Percentiles rank a stretch among this genome's conserved stretches.
These are phyloP conservation scores for Gila robusta DNA, from an alignment of 2,797 vertebrate genomes.

Conservation along the genomic window DNA sequence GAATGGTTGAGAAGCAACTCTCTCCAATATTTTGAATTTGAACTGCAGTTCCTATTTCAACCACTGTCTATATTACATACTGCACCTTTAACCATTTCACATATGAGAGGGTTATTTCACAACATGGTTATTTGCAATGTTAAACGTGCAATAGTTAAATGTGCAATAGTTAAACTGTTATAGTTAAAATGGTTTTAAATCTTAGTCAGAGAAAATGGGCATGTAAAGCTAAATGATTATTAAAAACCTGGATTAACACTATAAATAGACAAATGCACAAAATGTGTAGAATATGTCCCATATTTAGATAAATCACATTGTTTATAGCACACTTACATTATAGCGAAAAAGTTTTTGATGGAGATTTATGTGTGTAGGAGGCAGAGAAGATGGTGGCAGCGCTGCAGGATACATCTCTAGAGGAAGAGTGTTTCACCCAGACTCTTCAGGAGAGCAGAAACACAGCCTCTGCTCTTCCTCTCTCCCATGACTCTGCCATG, in stretches of 20 bases:
- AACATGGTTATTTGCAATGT: too few species aligned
- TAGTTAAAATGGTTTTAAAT: background rate
- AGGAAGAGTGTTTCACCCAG: constrained; percentile 89
- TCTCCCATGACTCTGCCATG: constrained; percentile 89
- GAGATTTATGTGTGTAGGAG: constrained; percentile 76
- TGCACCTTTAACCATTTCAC: background rate
- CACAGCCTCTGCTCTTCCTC: constrained; percentile 88
- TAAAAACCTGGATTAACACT: background rate
- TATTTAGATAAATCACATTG: background rate
- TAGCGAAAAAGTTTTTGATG: background rate
- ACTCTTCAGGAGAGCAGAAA: constrained; percentile 88
- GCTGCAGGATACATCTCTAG: constrained; percentile 89
- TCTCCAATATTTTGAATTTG: background rate
- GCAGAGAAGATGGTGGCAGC: constrained; percentile 92
- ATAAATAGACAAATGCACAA: background rate
- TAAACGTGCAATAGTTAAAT: background rate
- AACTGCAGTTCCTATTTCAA: background rate
- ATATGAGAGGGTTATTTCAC: background rate
- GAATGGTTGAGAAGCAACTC: background rate
- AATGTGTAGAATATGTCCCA: background rate
- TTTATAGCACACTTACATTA: background rate
- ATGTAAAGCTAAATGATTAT: background rate
- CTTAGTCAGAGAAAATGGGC: background rate
- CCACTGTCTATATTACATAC: background rate
- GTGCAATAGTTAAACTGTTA: background rate